Conservation (phyloP, 2,113 vertebrate genomes). For the Procavia capensis region DNA sequence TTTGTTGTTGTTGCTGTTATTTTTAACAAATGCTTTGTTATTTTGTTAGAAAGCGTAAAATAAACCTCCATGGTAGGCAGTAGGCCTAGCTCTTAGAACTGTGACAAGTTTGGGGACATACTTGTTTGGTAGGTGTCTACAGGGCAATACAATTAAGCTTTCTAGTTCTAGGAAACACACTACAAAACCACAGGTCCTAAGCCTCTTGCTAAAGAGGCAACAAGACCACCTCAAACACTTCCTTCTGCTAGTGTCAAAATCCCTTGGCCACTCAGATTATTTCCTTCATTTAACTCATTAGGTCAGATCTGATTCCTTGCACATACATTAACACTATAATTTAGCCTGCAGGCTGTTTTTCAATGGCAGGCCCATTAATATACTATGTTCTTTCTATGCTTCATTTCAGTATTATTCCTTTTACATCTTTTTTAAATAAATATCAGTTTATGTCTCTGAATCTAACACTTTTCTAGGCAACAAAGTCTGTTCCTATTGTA, state of each 20-base stretch:
- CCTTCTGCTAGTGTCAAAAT: neutral
- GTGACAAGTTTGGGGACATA: neutral
- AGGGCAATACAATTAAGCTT: neutral
- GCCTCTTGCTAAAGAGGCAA: neutral
- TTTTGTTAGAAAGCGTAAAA: neutral
- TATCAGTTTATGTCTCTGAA: neutral
- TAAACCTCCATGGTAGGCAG: neutral
- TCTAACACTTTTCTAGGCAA: neutral
- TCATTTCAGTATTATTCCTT: neutral
- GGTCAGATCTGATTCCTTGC: neutral
- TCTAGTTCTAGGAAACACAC: neutral
- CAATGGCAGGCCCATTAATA: neutral
- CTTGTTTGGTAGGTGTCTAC: neutral
- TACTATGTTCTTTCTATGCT: neutral
- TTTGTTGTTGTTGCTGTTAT: no score
- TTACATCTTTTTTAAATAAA: conserved; percentile 24
- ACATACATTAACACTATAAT: conserved; percentile 14
- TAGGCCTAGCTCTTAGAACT: neutral
- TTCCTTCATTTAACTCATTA: neutral
- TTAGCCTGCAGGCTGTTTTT: neutral
- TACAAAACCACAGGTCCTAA: neutral
- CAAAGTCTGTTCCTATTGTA: neutral
- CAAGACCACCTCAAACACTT: neutral
- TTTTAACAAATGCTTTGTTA: conserved; percentile 5
- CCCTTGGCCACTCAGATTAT: neutral